phyloP scores from a whole-genome alignment of 2,888 invertebrate genomes.

The Agapostemon virescens region DNA sequence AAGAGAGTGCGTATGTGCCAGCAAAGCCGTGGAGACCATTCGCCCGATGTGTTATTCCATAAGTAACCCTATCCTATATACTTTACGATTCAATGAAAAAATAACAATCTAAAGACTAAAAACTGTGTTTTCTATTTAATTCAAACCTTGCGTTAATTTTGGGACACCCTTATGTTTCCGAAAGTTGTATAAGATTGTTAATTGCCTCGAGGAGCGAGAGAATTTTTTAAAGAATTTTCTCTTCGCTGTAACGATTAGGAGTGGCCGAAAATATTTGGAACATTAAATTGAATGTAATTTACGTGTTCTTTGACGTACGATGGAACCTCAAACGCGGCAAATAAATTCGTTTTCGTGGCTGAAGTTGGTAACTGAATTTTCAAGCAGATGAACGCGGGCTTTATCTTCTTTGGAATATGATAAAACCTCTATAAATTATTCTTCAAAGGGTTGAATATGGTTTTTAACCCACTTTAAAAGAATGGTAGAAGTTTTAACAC shows the following conservation, averaged over 20 bases:
- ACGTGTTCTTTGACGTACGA: background rate
- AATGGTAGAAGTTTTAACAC: background rate
- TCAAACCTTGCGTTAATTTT: too few relatives aligned
- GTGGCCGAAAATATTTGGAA: background rate
- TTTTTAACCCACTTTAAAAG: background rate
- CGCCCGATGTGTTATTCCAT: too few relatives aligned
- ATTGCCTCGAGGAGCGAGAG: background rate
- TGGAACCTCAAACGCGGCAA: background rate
- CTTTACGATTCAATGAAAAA: too few relatives aligned
- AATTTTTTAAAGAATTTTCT: background rate
- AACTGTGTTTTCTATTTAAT: too few relatives aligned
- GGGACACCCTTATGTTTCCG: too few relatives aligned
- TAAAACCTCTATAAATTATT: background rate
- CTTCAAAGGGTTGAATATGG: background rate
- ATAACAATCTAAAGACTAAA: too few relatives aligned
- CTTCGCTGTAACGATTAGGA: background rate
- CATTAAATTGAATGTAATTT: background rate
- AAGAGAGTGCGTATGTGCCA: too few relatives aligned
- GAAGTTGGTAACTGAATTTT: background rate
- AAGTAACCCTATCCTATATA: too few relatives aligned
- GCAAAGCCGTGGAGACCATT: too few relatives aligned
- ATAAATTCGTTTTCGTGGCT: background rate
- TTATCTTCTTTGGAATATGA: background rate
- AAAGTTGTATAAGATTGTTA: background rate
- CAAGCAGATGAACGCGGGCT: background rate